Conservation (phyloP, 2,113 vertebrate genomes). For the Shinisaurus crocodilurus region DNA sequence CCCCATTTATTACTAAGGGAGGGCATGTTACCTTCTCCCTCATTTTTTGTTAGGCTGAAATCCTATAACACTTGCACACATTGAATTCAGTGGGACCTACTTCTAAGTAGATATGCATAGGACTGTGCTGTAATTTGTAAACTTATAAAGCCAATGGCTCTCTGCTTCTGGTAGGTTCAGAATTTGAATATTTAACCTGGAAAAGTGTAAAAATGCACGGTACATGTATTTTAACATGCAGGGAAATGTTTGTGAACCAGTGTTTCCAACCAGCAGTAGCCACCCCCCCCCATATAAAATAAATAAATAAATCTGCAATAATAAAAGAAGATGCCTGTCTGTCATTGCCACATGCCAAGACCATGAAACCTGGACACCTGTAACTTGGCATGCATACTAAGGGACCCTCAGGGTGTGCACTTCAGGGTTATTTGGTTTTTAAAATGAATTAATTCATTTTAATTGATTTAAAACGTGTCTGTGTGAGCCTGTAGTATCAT, state of each 20-base stretch:
- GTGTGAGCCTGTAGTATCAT: too few species aligned
- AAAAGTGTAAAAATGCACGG: neutral
- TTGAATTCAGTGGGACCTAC: neutral
- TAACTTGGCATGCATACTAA: too few species aligned
- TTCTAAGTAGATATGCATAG: neutral
- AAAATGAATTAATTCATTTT: too few species aligned
- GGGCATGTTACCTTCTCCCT: too few species aligned
- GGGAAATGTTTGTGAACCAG: rapidly evolving
- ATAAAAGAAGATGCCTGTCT: neutral
- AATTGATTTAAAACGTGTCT: too few species aligned
- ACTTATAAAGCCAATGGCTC: neutral
- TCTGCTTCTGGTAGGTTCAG: constrained; percentile 13
- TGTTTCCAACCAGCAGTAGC: neutral
- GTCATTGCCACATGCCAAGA: too few species aligned
- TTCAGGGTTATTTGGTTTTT: too few species aligned
- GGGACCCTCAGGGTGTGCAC: too few species aligned
- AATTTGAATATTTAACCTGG: constrained; percentile 1
- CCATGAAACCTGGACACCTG: too few species aligned
- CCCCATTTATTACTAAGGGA: too few species aligned
- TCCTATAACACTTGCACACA: too few species aligned
- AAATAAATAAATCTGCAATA: neutral
- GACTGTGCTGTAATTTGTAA: neutral
- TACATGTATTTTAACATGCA: neutral
- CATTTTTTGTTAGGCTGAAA: too few species aligned
- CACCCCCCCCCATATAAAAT: rapidly evolving